Percentiles rank a stretch among this genome's conserved stretches.
phyloP scores from a whole-genome alignment of 1,140 invertebrate genomes.

The Heliconius himera region DNA sequence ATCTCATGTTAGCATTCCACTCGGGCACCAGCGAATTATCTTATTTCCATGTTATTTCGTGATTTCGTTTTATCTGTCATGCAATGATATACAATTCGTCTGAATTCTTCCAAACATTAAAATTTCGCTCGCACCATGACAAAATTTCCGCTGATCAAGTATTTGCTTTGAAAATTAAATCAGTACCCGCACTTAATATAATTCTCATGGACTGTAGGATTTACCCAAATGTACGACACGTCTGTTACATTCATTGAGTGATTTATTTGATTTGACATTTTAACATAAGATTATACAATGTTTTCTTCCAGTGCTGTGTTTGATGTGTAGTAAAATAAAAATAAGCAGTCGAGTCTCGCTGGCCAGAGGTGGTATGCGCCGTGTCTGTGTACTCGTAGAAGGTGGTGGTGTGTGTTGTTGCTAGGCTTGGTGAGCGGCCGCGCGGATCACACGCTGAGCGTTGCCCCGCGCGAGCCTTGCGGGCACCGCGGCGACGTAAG shows the following conservation, averaged over 20 bases:
- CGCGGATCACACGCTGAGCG: slow-evolving; percentile 40
- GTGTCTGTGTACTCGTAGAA: slow-evolving; percentile 57
- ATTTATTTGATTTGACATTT: slow-evolving; percentile 21
- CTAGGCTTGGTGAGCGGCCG: slow-evolving; percentile 63
- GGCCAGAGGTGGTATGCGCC: slow-evolving; percentile 58
- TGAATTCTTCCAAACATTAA: slow-evolving; percentile 40
- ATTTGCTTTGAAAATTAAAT: slow-evolving; percentile 35
- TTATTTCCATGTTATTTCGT: slow-evolving; percentile 66
- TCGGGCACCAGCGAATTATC: slow-evolving; percentile 62
- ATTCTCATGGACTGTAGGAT: background rate
- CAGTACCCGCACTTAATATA: slow-evolving; percentile 10
- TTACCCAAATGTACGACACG: background rate
- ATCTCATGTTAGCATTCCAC: slow-evolving; percentile 66
- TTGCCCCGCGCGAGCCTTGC: slow-evolving; percentile 37
- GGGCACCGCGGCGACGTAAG: slow-evolving; percentile 18
- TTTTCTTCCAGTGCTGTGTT: background rate
- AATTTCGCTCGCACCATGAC: slow-evolving; percentile 45
- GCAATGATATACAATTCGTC: slow-evolving; percentile 35
- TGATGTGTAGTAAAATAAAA: slow-evolving; percentile 19
- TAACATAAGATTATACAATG: slow-evolving; percentile 14
- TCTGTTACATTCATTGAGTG: slow-evolving; percentile 6
- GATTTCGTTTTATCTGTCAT: slow-evolving; percentile 61
- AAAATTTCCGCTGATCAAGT: no score
- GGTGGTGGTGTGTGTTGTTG: slow-evolving; percentile 69
- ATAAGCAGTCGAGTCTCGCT: slow-evolving; percentile 28